Conservation (phyloP, 2,113 vertebrate species). For the Spheniscus mendiculus region DNA sequence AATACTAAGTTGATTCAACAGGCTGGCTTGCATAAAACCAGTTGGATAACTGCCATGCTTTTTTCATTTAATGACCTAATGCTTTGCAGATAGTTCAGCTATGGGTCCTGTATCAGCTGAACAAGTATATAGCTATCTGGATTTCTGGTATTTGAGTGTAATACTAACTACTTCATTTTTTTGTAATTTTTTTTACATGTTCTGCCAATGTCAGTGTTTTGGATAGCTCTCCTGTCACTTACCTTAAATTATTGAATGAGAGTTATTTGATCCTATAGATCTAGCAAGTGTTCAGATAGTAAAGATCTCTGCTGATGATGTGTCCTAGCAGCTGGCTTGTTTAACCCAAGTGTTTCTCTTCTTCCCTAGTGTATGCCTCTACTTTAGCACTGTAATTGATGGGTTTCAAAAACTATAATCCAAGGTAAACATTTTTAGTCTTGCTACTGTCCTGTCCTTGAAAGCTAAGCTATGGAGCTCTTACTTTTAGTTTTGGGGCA, state of each 20-base stretch:
- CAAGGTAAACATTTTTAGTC: background rate
- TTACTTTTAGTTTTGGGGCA: background rate
- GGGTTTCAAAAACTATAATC: background rate
- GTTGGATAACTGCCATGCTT: background rate
- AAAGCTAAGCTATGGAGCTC: background rate
- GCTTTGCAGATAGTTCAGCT: background rate
- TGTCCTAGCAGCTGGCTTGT: background rate
- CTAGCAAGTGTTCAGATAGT: background rate
- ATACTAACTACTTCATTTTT: background rate
- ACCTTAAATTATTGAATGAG: background rate
- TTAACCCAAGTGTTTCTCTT: background rate
- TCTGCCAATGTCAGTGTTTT: background rate
- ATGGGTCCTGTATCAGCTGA: background rate
- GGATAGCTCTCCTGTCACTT: background rate
- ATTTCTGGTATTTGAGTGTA: background rate
- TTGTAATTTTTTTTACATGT: background rate
- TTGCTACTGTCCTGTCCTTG: background rate
- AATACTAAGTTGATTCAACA: background rate
- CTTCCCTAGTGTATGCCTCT: background rate
- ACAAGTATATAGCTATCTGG: background rate
- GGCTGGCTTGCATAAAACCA: background rate
- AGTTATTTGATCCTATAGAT: background rate
- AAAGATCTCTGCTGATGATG: background rate
- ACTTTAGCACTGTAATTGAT: background rate
- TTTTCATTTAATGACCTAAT: background rate